These are phyloP conservation scores for Cochlearius cochlearius DNA, from an alignment of 2,113 vertebrate genomes.

Conservation along the genomic window DNA sequence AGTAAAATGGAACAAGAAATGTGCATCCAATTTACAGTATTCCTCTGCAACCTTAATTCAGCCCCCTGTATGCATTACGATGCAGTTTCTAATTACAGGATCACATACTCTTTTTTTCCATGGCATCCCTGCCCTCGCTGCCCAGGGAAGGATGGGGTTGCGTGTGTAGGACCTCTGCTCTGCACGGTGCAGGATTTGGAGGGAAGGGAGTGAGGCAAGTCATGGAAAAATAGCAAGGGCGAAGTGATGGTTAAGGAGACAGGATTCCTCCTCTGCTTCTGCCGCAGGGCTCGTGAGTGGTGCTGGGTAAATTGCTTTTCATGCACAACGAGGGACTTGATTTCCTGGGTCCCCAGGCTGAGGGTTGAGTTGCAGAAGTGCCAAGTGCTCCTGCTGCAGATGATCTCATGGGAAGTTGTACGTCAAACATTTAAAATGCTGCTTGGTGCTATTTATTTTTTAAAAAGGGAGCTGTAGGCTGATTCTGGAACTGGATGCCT, in stretches of 20 bases:
- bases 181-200: not conserved
- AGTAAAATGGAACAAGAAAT: constrained; percentile 56
- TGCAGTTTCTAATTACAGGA: not conserved
- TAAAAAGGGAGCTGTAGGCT: constrained; percentile 16
- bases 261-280: not conserved
- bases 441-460: not conserved
- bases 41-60: constrained; percentile 46
- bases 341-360: constrained; percentile 30
- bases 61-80: not conserved
- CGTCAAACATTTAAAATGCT: not conserved
- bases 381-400: not conserved
- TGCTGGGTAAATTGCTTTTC: not conserved
- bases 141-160: not conserved
- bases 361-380: not conserved
- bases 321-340: not conserved
- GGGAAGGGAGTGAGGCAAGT: not conserved
- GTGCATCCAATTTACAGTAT: constrained; percentile 57
- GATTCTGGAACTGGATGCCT: not conserved
- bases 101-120: not conserved
- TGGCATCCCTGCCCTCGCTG: not conserved
- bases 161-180: not conserved
- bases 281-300: not conserved
- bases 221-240: not conserved
- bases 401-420: constrained; percentile 13
- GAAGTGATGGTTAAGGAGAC: not conserved